Conservation (phyloP, 2,113 vertebrate genomes). For the Coptodon bakossiorum region DNA sequence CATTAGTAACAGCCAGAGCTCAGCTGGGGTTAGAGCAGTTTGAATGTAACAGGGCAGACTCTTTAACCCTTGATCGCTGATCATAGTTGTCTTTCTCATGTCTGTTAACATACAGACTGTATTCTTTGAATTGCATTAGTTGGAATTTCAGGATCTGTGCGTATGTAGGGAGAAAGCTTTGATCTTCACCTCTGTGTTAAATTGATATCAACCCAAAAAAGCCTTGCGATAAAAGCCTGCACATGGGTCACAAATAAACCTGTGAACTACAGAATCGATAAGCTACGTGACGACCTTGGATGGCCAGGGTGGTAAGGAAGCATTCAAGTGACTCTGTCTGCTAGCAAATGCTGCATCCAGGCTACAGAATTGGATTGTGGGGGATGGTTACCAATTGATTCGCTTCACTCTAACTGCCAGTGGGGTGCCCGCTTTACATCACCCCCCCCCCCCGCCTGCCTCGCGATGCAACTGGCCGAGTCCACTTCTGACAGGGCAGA, state of each 20-base stretch:
- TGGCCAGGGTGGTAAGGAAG: background rate
- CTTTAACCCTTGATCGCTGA: background rate
- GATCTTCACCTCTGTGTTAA: background rate
- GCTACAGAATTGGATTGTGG: conserved; percentile 38
- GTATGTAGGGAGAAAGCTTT: background rate
- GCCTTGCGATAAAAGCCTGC: background rate
- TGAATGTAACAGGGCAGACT: background rate
- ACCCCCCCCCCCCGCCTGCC: background rate
- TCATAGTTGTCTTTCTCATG: background rate
- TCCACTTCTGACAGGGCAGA: conserved; percentile 10
- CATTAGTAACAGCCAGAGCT: background rate
- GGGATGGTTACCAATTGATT: conserved; percentile 40
- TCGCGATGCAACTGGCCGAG: background rate
- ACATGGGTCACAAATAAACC: background rate
- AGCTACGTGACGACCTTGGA: background rate
- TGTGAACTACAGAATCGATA: background rate
- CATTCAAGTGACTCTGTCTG: conserved; percentile 13
- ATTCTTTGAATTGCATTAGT: background rate
- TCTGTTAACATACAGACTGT: background rate
- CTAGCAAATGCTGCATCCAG: background rate
- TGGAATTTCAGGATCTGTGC: background rate
- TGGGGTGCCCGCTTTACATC: background rate
- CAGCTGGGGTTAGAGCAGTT: background rate
- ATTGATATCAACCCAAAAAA: background rate
- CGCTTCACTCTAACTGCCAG: conserved; percentile 5